These are phyloP conservation scores for Argyrosomus regius DNA, from an alignment of 2,797 vertebrate genomes.

Conservation along the genomic window DNA sequence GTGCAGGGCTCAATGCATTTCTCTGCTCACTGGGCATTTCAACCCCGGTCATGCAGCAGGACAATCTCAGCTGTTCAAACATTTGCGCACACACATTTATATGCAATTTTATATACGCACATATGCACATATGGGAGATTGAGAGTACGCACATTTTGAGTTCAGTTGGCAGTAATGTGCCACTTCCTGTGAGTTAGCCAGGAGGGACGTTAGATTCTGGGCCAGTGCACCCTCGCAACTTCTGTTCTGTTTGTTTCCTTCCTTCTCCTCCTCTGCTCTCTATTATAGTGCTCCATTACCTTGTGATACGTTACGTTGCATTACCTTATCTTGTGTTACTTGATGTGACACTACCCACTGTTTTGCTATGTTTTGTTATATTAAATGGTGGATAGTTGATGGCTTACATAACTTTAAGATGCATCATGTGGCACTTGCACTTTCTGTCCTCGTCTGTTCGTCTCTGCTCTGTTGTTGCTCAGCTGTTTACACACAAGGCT, in stretches of 20 bases:
- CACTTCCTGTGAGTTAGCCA: slow-evolving; percentile 70
- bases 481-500: slow-evolving; percentile 22
- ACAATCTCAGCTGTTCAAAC: slow-evolving; percentile 70
- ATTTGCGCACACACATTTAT: slow-evolving; percentile 37
- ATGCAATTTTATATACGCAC: slow-evolving; percentile 40
- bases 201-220: slow-evolving; percentile 77
- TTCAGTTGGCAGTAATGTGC: slow-evolving; percentile 68
- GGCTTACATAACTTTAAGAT: slow-evolving; percentile 38
- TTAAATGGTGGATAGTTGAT: background rate
- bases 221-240: slow-evolving; percentile 63
- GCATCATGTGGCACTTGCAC: slow-evolving; percentile 20
- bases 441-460: slow-evolving; percentile 14
- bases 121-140: slow-evolving; percentile 61
- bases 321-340: slow-evolving; percentile 12
- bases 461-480: background rate
- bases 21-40: slow-evolving; percentile 56
- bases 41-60: slow-evolving; percentile 59
- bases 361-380: background rate
- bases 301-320: slow-evolving; percentile 7
- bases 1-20: slow-evolving; percentile 46
- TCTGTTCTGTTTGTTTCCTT: slow-evolving; percentile 42
- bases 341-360: background rate
- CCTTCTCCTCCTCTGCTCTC: slow-evolving; percentile 3
- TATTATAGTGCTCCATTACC: background rate
- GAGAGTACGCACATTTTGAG: slow-evolving; percentile 54